Evolutionary conservation across 2,888 invertebrate species (phyloP).

Genomic region (Lydus trimaculatus): DNA sequence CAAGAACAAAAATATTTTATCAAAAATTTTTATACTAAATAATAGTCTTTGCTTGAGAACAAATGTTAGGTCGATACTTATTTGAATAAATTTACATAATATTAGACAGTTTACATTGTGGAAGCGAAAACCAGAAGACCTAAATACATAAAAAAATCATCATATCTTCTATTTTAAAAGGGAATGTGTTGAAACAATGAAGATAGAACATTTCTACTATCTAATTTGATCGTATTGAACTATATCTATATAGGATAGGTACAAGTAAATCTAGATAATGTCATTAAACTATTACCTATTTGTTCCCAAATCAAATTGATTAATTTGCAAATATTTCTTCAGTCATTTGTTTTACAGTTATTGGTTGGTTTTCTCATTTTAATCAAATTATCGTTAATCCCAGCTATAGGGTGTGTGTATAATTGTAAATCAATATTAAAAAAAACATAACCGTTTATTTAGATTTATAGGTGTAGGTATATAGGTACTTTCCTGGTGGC

Average conservation of each 20-base stretch:
- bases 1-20: neutral
- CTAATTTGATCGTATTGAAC: no score
- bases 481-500: no score
- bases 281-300: neutral
- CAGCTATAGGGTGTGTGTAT: no score
- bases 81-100: conserved; percentile 1
- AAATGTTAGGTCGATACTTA: neutral
- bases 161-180: neutral
- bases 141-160: neutral
- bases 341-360: neutral
- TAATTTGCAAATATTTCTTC: neutral
- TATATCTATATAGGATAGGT: no score
- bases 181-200: no score
- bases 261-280: no score
- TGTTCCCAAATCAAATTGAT: neutral
- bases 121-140: neutral
- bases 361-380: neutral
- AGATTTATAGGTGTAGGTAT: no score
- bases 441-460: no score
- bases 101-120: neutral
- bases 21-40: no score
- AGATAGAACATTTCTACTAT: no score
- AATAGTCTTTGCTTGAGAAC: neutral
- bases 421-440: no score
- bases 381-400: neutral